Conservation (phyloP, 2,113 vertebrate genomes). For the Helogale parvula region DNA sequence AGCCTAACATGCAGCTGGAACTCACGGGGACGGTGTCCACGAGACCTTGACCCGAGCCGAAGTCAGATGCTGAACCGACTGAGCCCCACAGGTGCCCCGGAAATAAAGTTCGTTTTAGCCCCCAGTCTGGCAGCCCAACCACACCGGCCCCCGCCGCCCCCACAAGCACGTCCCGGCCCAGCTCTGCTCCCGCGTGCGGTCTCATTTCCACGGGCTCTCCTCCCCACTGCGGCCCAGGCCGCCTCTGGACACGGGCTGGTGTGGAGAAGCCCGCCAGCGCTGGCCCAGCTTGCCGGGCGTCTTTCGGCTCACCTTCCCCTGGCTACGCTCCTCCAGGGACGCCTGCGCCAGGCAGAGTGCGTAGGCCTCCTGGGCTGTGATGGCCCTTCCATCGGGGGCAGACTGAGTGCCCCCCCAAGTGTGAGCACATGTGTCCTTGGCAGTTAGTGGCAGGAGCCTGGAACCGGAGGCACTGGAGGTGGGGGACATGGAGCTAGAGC, state of each 20-base stretch:
- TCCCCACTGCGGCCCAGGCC: not conserved
- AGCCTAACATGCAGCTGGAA: no score
- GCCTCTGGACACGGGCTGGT: not conserved
- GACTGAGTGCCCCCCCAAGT: no score
- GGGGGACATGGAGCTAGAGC: not conserved
- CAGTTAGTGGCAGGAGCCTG: not conserved
- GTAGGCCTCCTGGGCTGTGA: accelerated
- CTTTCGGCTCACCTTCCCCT: not conserved
- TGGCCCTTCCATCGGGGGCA: accelerated
- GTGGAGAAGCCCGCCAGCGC: accelerated
- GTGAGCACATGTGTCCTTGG: not conserved
- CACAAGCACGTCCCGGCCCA: accelerated
- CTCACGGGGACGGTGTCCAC: no score
- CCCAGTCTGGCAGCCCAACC: no score
- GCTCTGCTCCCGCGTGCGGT: accelerated
- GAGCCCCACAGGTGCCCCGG: no score
- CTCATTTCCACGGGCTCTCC: not conserved
- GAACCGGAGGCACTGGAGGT: not conserved
- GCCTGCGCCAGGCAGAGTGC: not conserved
- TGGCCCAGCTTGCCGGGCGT: not conserved
- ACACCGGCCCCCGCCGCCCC: no score
- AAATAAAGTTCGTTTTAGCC: no score
- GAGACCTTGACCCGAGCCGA: no score
- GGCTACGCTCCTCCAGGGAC: not conserved
- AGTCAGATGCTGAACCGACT: no score